These are phyloP conservation scores for Chydorus sphaericus DNA, from an alignment of 2,888 invertebrate genomes.

Conservation along the genomic window DNA sequence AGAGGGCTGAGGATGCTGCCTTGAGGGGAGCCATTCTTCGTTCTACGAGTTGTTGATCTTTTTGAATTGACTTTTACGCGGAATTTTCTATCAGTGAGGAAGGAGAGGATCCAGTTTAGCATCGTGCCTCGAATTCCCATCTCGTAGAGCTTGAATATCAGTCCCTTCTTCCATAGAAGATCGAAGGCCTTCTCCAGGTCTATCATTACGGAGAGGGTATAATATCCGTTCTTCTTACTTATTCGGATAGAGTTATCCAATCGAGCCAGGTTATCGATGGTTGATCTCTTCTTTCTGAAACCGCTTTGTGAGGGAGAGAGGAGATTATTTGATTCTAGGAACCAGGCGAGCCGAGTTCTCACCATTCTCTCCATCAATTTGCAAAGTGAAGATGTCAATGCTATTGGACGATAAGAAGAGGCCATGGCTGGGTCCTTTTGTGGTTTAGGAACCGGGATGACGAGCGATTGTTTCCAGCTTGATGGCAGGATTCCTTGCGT, in stretches of 20 bases:
- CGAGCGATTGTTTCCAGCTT: not conserved
- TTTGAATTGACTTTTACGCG: not conserved
- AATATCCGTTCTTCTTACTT: not conserved
- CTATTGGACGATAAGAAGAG: not conserved
- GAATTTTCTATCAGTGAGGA: not conserved
- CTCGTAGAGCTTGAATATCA: not conserved
- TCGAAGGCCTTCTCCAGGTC: not conserved
- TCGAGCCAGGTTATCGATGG: not conserved
- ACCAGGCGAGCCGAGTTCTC: not conserved
- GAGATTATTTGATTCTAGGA: not conserved
- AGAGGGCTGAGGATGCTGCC: not conserved
- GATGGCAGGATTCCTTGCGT: not conserved
- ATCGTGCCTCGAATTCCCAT: not conserved
- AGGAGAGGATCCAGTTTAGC: not conserved
- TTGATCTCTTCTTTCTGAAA: not conserved
- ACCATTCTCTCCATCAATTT: not conserved
- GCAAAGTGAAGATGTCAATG: not conserved
- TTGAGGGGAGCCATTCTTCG: not conserved
- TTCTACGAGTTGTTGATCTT: not conserved
- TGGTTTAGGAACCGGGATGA: not conserved
- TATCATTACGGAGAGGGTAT: not conserved
- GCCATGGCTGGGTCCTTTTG: not conserved
- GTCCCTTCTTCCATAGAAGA: not conserved
- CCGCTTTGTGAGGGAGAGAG: not conserved
- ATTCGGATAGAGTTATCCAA: not conserved